phyloP scores from a whole-genome alignment of 2,113 vertebrate genomes.

The Protobothrops mucrosquamatus region DNA sequence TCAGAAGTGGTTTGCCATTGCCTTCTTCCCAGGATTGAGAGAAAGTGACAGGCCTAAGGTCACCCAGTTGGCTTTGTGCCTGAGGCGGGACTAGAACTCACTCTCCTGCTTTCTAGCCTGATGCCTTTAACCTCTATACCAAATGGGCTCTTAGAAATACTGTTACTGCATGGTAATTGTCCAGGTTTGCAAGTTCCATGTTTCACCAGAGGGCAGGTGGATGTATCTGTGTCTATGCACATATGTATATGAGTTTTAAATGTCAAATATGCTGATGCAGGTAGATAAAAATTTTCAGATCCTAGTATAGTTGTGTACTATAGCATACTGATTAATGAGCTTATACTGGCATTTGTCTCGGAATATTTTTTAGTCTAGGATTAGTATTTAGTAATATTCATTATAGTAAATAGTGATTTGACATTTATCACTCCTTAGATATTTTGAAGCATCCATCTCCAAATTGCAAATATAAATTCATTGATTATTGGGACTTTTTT shows the following conservation, averaged over 20 bases:
- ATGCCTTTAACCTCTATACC: too few relatives aligned
- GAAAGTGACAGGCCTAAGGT: too few relatives aligned
- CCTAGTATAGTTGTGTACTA: background rate
- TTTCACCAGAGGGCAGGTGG: too few relatives aligned
- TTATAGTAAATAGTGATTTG: background rate
- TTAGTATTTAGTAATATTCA: accelerated
- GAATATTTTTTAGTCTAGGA: accelerated
- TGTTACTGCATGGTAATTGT: background rate
- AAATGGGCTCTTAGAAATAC: too few relatives aligned
- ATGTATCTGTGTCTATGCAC: too few relatives aligned
- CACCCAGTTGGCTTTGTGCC: too few relatives aligned
- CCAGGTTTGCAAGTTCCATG: too few relatives aligned
- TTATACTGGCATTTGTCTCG: accelerated
- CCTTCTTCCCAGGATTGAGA: background rate
- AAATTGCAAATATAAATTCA: background rate
- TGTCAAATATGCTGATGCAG: background rate
- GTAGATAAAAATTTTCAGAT: background rate
- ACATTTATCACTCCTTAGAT: background rate
- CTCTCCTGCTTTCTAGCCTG: too few relatives aligned
- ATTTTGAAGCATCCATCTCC: background rate
- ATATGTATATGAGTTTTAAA: background rate
- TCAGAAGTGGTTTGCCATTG: background rate
- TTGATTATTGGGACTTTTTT: background rate
- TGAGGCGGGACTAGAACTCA: too few relatives aligned
- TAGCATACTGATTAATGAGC: background rate